A percentile compares a stretch with the other conserved stretches of the same genome.
phyloP scores from a whole-genome alignment of 2,797 vertebrate genomes.

The Arrhamphus sclerolepis region DNA sequence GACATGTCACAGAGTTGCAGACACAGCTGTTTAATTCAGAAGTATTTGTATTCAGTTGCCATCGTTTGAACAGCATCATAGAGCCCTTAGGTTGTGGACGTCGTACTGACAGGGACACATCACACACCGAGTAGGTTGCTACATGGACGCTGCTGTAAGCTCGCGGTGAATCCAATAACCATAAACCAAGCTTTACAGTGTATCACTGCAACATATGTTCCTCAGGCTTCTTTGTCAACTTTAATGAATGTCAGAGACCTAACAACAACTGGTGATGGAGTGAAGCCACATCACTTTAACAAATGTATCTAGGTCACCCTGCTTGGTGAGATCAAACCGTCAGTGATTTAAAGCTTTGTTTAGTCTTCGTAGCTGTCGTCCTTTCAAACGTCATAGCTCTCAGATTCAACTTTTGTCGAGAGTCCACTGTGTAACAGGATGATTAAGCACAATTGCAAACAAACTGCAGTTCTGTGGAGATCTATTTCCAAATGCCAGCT shows the following conservation, averaged over 20 bases:
- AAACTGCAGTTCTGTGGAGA: slow-evolving; percentile 50
- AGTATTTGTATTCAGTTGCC: too few species aligned
- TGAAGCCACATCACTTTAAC: background rate
- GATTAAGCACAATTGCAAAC: slow-evolving; percentile 58
- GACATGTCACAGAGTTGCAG: too few species aligned
- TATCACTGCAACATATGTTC: background rate
- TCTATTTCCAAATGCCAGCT: slow-evolving; percentile 51
- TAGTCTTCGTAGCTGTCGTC: slow-evolving; percentile 17
- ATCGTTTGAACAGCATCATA: too few species aligned
- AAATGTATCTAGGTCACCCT: slow-evolving; percentile 4
- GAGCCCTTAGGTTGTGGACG: too few species aligned
- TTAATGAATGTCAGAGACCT: slow-evolving; percentile 47
- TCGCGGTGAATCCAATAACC: too few species aligned
- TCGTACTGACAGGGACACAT: too few species aligned
- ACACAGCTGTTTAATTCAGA: too few species aligned
- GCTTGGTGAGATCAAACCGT: background rate
- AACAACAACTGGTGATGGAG: slow-evolving; percentile 36
- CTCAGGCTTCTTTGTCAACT: slow-evolving; percentile 17
- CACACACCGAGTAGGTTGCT: too few species aligned
- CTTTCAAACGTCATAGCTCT: slow-evolving; percentile 32
- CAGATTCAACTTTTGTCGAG: slow-evolving; percentile 26
- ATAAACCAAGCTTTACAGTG: background rate
- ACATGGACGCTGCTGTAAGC: too few species aligned
- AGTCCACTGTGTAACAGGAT: slow-evolving; percentile 46
- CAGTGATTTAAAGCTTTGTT: background rate